Base-by-base conservation (phyloP, 2,113 vertebrate species). In the Ptyas mucosa region DNA sequence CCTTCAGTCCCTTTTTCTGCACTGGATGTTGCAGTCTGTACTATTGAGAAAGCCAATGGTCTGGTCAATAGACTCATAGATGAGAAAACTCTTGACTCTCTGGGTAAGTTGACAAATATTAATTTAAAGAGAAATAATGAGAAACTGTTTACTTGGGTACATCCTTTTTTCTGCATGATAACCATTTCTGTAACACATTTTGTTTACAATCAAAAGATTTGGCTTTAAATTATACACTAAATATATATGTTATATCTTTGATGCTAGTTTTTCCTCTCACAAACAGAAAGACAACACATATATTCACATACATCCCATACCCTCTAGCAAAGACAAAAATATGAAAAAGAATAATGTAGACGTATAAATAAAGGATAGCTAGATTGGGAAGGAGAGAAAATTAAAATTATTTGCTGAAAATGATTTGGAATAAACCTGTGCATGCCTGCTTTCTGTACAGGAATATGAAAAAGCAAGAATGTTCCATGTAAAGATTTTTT, bases 31-130 rank as follows among this genome's bases (percentile, higher is more conserved):
- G 99, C 99, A 93, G 98, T 99, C 94, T 99, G 99, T 96, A 99
- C 99, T 94, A 99, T 99, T 89, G 99, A 99, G 97, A 99, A 99
- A 97, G 99, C 99, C 93, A 99, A 99, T 23, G 98, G 99, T 88
- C 97, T 99, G 14, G 96, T 99, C 93, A 99, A 99, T 93, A 98
- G 98, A 94, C 98, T 99, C 21, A 99, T 99, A 96, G 99, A 99
- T 93, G 99, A 99, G 94, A 97, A 98, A 89, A 97, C 95, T 93
- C 98, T 99, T 97, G 98, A 98, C 94, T 96, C 98, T 43, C 96
- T 99, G 91, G 99, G 99, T 99, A 98, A 98, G 94, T 81, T 54
- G 52, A 52, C 14, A 8, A 26, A 91, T 18, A 53, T 86, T 26
- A 86, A 24, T 87, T 18, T 9, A 2, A 39, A 52, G 3, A 39